These are phyloP conservation scores for Scrobipalpa atriplicella DNA, from an alignment of 2,888 invertebrate genomes.

Conservation along the genomic window DNA sequence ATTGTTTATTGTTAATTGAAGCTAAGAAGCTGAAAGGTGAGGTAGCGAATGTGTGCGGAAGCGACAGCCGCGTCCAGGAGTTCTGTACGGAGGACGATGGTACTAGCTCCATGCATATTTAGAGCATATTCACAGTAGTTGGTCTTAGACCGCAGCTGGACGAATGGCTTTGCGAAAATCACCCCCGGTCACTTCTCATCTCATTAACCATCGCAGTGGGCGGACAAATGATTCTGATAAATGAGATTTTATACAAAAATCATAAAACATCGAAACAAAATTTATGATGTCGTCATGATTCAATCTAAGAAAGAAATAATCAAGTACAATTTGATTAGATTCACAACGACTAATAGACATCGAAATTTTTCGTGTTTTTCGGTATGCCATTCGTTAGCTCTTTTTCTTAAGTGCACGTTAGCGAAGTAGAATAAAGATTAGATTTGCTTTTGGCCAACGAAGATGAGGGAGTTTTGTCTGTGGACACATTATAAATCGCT, in stretches of 20 bases:
- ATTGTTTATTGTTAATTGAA: slow-evolving; percentile 64
- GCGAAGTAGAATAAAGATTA: slow-evolving; percentile 3
- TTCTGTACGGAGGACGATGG: slow-evolving; percentile 65
- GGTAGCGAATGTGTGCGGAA: slow-evolving; percentile 63
- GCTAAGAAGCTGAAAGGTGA: slow-evolving; percentile 77
- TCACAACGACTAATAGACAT: not conserved
- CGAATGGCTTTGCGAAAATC: slow-evolving; percentile 13
- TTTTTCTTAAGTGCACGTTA: slow-evolving; percentile 8
- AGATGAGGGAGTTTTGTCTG: not conserved
- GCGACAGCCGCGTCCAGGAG: slow-evolving; percentile 58
- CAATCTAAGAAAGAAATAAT: no score
- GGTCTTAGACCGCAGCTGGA: slow-evolving; percentile 30
- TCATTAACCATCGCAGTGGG: not conserved
- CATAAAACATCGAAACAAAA: no score
- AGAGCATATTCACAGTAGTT: slow-evolving; percentile 26
- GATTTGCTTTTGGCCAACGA: not conserved
- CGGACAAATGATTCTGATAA: no score
- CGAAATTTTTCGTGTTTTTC: not conserved
- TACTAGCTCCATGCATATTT: slow-evolving; percentile 45
- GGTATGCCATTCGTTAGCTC: slow-evolving; percentile 10
- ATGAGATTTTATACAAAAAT: no score
- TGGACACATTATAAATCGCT: not conserved
- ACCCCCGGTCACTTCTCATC: not conserved
- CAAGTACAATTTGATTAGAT: no score
- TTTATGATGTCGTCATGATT: no score